A percentile compares a stretch with the other conserved stretches of the same genome.
These are phyloP conservation scores for Callimorpha dominula DNA, from an alignment of 2,888 invertebrate species.

Conservation along the genomic window DNA sequence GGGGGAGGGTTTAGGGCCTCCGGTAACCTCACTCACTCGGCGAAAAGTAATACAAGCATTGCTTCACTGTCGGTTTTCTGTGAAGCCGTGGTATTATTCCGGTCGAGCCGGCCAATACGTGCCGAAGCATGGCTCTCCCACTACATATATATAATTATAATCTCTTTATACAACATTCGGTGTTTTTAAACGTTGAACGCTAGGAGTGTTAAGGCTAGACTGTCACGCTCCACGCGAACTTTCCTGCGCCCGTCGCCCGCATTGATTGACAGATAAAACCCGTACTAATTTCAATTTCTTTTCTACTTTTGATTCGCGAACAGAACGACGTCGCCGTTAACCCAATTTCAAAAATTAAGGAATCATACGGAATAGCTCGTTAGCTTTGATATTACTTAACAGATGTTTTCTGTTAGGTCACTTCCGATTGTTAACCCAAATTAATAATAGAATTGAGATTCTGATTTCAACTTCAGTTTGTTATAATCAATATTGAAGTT, in stretches of 20 bases:
- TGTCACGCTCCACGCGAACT: conserved; percentile 34
- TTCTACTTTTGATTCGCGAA: conserved; percentile 23
- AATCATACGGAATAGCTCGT: conserved; percentile 33
- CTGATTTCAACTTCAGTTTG: conserved; percentile 32
- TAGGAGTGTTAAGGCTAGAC: conserved; percentile 38
- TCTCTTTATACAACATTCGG: conserved; percentile 34
- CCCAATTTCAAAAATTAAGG: conserved; percentile 38
- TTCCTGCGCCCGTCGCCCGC: conserved; percentile 30
- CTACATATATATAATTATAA: too few species aligned
- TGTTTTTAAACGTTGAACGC: conserved; percentile 35
- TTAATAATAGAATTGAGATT: conserved; percentile 23
- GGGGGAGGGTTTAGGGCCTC: too few species aligned
- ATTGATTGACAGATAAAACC: conserved; percentile 51
- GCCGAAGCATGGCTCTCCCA: too few species aligned
- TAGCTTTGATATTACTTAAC: conserved; percentile 33
- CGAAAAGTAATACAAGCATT: too few species aligned
- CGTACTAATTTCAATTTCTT: conserved; percentile 41
- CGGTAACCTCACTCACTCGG: too few species aligned
- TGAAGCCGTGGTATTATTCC: too few species aligned
- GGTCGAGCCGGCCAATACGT: too few species aligned
- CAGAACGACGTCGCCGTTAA: conserved; percentile 36
- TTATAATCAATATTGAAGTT: conserved; percentile 34
- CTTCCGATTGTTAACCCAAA: conserved; percentile 42
- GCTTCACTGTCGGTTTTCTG: too few species aligned
- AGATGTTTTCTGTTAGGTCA: conserved; percentile 42